A percentile compares a stretch with the other conserved stretches of the same genome.
phyloP scores from a whole-genome alignment of 2,113 vertebrate species.

The Lucifuga dentata region DNA sequence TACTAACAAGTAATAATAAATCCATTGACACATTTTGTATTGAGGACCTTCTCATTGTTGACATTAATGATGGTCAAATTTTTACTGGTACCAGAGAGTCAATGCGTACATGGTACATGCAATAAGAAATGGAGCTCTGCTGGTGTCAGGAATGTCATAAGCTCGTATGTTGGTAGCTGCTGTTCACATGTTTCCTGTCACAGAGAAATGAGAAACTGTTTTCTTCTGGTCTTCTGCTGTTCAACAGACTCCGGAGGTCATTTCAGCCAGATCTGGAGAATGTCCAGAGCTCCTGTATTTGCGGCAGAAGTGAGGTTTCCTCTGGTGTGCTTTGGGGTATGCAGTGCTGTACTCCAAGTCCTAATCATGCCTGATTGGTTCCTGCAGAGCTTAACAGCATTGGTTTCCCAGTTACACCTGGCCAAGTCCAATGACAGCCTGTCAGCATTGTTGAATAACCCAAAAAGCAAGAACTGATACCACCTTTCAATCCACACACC shows the following conservation, averaged over 20 bases:
- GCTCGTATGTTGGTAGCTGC: conserved; percentile 47
- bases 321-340: too few relatives aligned
- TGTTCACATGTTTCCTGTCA: conserved; percentile 37
- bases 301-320: too few relatives aligned
- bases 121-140: conserved; percentile 71
- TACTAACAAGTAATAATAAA: too few relatives aligned
- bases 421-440: not conserved
- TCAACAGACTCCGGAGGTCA: not conserved
- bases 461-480: not conserved
- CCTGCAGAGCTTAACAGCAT: too few relatives aligned
- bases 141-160: conserved; percentile 56
- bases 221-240: not conserved
- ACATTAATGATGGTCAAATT: not conserved
- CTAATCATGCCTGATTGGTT: conserved; percentile 10
- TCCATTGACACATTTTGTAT: too few relatives aligned
- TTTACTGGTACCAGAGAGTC: conserved; percentile 33
- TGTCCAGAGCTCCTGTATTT: too few relatives aligned
- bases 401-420: not conserved
- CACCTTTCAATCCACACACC: not conserved
- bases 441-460: not conserved
- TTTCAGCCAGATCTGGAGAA: conserved; percentile 1
- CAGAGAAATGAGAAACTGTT: conserved; percentile 5
- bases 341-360: not conserved
- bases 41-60: too few relatives aligned
- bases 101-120: conserved; percentile 18